phyloP scores from a whole-genome alignment of 2,888 invertebrate genomes.

The Chymomyza fuscimana region DNA sequence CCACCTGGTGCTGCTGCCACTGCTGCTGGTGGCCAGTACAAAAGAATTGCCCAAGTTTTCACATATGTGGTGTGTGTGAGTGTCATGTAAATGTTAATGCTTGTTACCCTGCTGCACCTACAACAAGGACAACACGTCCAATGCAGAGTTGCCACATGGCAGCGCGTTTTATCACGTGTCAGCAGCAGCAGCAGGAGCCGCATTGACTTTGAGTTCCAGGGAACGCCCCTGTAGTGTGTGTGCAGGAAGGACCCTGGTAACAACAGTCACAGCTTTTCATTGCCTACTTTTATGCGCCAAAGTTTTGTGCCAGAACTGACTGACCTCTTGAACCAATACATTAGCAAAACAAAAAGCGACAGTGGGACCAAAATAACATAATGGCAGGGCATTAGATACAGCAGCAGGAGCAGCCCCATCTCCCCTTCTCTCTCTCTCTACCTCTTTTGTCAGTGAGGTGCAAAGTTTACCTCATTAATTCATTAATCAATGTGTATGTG shows the following conservation, averaged over 20 bases:
- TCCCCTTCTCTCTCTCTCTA: conserved; percentile 22
- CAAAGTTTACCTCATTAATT: conserved; percentile 73
- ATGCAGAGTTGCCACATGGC: conserved; percentile 30
- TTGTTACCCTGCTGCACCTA: conserved; percentile 45
- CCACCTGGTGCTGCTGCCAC: conserved; percentile 53
- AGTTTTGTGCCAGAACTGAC: conserved; percentile 50
- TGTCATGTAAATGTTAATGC: conserved; percentile 73
- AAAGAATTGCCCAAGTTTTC: conserved; percentile 69
- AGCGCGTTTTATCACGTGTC: conserved; percentile 71
- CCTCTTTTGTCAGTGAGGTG: conserved; percentile 72
- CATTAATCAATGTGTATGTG: conserved; percentile 73
- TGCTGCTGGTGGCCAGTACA: conserved; percentile 40
- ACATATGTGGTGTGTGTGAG: conserved; percentile 41
- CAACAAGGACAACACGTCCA: conserved; percentile 15
- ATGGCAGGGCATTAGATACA: conserved; percentile 49
- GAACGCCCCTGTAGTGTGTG: background rate
- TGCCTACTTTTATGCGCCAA: conserved; percentile 55
- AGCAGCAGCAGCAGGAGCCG: conserved; percentile 26
- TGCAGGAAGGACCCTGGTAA: conserved; percentile 23
- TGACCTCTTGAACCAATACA: conserved; percentile 70
- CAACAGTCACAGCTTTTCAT: conserved; percentile 43
- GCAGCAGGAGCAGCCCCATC: conserved; percentile 32
- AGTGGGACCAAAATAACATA: conserved; percentile 8
- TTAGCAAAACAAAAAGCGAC: conserved; percentile 60
- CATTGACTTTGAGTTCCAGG: background rate